A percentile compares a stretch with the other conserved stretches of the same genome.
Evolutionary conservation across 2,113 vertebrate species (phyloP).

Genomic region (Clupea harengus): DNA sequence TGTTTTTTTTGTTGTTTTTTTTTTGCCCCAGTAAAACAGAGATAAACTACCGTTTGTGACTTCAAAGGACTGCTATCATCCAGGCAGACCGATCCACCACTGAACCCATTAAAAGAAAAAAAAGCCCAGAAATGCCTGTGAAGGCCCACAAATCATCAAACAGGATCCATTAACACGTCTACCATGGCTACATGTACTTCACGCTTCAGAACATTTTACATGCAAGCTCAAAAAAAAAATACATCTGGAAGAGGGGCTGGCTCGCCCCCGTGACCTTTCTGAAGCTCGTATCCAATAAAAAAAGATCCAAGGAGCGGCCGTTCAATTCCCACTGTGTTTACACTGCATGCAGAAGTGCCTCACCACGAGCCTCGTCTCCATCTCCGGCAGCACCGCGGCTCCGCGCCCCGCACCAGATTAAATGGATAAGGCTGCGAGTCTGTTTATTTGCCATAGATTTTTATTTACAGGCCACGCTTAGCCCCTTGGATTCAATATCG

Average conservation of each 20-base stretch:
- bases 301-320: constrained; percentile 9
- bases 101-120: constrained; percentile 12
- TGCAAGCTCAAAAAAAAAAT: constrained; percentile 23
- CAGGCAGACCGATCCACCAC: constrained; percentile 48
- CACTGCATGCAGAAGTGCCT: constrained; percentile 41
- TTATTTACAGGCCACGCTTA: constrained; percentile 55
- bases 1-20: not conserved
- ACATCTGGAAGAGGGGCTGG: constrained; percentile 37
- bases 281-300: constrained; percentile 34
- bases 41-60: constrained; percentile 41
- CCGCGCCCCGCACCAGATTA: constrained; percentile 36
- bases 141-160: constrained; percentile 29
- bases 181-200: not conserved
- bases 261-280: constrained; percentile 43
- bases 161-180: constrained; percentile 38
- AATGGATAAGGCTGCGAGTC: constrained; percentile 32
- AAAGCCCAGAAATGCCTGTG: constrained; percentile 18
- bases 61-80: constrained; percentile 35
- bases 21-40: constrained; percentile 12
- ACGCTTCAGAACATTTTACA: constrained; percentile 40
- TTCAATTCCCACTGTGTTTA: constrained; percentile 37
- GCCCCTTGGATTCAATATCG: constrained; percentile 52
- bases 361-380: not conserved
- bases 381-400: constrained; percentile 31
- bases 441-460: constrained; percentile 51